Base-by-base conservation (phyloP, 2,113 vertebrate genomes). In the Nycticorax nycticorax region DNA sequence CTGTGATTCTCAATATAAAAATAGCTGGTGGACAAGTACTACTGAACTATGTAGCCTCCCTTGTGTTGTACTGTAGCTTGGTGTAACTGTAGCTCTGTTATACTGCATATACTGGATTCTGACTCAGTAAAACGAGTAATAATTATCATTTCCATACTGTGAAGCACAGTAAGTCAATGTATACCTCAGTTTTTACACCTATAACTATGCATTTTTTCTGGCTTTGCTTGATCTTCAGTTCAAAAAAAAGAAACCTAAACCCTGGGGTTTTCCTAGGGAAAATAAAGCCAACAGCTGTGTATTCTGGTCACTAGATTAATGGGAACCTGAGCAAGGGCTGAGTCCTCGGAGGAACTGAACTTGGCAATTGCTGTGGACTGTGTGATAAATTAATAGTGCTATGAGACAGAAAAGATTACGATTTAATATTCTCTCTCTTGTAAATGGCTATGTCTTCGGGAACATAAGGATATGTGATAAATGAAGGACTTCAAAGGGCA, bases 21-120 rank as follows among this genome's bases (percentile, higher is more conserved):
- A 63, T 45, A 97, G 14, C 21, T n/a, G 87, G 3, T 45, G 60
- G 79, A 88, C 87, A 89, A 63, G 53, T 28, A 80, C 68, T 66
- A n/a, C 52, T 93, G 59, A 72, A 28, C 18, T 35, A 26, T 0
- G 0, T 48, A 62, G 0, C 7, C 62, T 59, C 26, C 20, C n/a
- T 64, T 62, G 53, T 3, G 1, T 15, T 69, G 8, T 8, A 13
- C 20, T n/a, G 7, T 30, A 63, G 4, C 16, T 82, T 63, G 35
- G 50, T 15, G 3, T n/a, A 80, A 21, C 53, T 32, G 10, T 57
- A 14, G 39, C 19, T 55, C 18, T 60, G 21, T 67, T 80, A 52
- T 4, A 52, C 1, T 1, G 14, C 6, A 10, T 26, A 30, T 14
- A 52, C 7, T 26, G 18, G n/a, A 50, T 66, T 87, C 28, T 62